Percentiles rank a stretch among this genome's conserved stretches.
Evolutionary conservation across 30 jellyfish, hydroid and myxozoan species (phyloP).

Genomic region (Hydractinia symbiolongicarpus): DNA sequence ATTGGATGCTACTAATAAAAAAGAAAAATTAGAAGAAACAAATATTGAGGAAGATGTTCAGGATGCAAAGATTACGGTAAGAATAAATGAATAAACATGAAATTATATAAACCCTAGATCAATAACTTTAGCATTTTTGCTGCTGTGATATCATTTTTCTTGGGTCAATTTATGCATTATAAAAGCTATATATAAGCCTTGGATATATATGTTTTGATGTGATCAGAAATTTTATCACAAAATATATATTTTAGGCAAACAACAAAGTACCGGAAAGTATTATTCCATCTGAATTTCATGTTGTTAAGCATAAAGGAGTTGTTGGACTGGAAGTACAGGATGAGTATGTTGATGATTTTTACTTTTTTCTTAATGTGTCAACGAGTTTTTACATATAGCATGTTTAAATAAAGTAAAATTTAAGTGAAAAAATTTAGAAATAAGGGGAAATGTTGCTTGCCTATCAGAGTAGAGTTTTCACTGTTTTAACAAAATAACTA

Average conservation of each 20-base stretch:
- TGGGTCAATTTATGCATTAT: too few species aligned
- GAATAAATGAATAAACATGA: too few species aligned
- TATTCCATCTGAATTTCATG: slow-evolving; percentile 75
- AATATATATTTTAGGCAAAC: slow-evolving; percentile 32
- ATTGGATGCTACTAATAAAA: slow-evolving; percentile 42
- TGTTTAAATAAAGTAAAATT: background rate
- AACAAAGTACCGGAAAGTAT: slow-evolving; percentile 40
- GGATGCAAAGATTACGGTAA: too few species aligned
- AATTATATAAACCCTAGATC: too few species aligned
- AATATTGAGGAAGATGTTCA: background rate
- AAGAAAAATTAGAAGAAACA: background rate
- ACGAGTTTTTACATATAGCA: background rate
- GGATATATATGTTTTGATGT: too few species aligned
- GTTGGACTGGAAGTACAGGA: slow-evolving; percentile 73
- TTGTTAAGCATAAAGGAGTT: slow-evolving; percentile 81
- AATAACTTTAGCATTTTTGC: too few species aligned
- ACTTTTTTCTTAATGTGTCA: background rate
- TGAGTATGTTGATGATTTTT: slow-evolving; percentile 35
- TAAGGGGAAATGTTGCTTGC: too few species aligned
- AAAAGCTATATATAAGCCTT: too few species aligned
- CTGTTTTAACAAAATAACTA: background rate
- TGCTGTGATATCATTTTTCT: too few species aligned
- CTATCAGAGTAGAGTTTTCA: background rate
- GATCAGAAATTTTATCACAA: too few species aligned
- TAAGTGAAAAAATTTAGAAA: too few species aligned